Evolutionary conservation across 2,113 vertebrate genomes (phyloP), one percentile per base, ranked within the genome.

Genomic region (Salvelinus alpinus): DNA sequence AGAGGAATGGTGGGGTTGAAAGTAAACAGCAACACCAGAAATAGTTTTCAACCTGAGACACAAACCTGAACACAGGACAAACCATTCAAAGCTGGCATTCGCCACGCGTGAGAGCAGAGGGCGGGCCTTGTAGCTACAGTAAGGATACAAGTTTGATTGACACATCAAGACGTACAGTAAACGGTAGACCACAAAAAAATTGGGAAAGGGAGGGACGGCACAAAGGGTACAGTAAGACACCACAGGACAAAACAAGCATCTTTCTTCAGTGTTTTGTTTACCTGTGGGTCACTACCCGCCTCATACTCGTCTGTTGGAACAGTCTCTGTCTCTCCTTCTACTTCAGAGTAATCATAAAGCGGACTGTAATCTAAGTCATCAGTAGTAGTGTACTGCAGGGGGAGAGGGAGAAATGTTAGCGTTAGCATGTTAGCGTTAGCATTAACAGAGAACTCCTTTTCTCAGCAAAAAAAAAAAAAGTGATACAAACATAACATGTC

Each of bases 271-370:
- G n/a, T 70, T 14, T 70, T 5, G 88, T 92, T 97, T 99, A 99
- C 97, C 97, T 99, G 95, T 44, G 95, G 93, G 85, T 95, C 95
- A 74, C 94, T 91, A 93, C 51, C 14, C 1, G 51, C 51, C 51
- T 54, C 51, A 14, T 96, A 87, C 86, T 95, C 95, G 85, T 95
- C 94, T 0, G 94, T 93, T 51, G 96, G 90, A 92, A 91, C 73
- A 86, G 79, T 92, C 73, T 95, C 95, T 92, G 93, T 92, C 79
- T 96, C 92, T 93, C 94, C 93, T 79, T 96, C 92, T 93, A 94
- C 94, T 80, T 97, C 96, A 92, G 95, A 94, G 95, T 98, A 97
- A 85, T 98, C 96, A 97, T 98, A 97, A 90, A 86, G 90, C 72
- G 96, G 94, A 95, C 95, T 94, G 57, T 98, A 96, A 89, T 96